Evolutionary conservation across 2,797 vertebrate genomes (phyloP), one percentile per base, ranked within the genome.

Genomic region (Scolopax bukidnonensis): DNA sequence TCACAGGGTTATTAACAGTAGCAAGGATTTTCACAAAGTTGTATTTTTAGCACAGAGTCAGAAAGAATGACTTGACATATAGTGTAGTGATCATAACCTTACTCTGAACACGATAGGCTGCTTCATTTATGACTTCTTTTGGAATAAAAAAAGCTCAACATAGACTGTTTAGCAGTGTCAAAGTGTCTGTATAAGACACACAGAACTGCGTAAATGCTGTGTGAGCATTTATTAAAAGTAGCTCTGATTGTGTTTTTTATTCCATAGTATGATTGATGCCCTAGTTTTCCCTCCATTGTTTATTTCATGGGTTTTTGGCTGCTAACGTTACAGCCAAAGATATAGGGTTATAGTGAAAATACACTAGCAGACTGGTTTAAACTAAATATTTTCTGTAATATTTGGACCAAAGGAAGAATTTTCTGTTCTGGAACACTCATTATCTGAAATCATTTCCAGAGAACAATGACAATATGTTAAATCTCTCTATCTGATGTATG

Each of bases 41-140:
- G 20, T 94, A 87, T 93, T 94, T 97, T 93, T 96, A 93, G 90
- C 9, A 0, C 71, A 53, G 33, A 88, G 50, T 56, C 90, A 89
- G 79, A 87, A 93, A 93, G 83, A 88, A 94, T 93, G 82, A 79
- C 73, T 96, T 95, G 96, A 93, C 93, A 36, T 51, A 53, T 13
- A 87, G 85, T 82, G 83, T 70, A 84, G 73, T 63, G 75, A 88
- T 87, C 68, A 90, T 80, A 94, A 89, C 67, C 73, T 89, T 84
- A 65, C 53, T 93, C 63, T 54, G 69, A 94, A 74, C 60, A 81
- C 15, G 51, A 91, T 67, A 84, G 76, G 11, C 76, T 92, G 82
- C 81, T 96, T 95, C 94, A 95, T 91, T 87, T 93, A 80, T 93
- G 63, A 71, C 56, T 89, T 71, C 50, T 93, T 84, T 54, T 4